Conservation (phyloP, 1,140 invertebrate genomes). For the Pachypsylla venusta region DNA sequence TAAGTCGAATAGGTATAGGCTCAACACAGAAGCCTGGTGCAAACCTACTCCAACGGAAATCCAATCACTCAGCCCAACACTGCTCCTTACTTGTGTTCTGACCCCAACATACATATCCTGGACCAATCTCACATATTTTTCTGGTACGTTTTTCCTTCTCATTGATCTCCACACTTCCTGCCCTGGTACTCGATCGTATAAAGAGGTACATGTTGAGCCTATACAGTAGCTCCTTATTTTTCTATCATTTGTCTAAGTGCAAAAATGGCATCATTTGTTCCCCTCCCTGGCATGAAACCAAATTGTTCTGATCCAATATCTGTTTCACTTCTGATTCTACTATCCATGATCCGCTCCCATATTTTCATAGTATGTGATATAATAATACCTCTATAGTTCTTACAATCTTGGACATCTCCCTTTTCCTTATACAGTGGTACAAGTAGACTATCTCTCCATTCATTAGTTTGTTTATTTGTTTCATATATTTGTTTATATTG, state of each 20-base stretch:
- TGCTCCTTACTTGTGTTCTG: no score
- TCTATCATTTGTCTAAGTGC: neutral
- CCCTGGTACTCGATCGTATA: no score
- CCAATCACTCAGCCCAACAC: no score
- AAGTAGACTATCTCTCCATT: constrained; percentile 13
- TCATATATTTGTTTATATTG: neutral
- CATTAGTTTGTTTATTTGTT: neutral
- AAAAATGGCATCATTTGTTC: neutral
- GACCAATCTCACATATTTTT: no score
- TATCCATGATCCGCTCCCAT: neutral
- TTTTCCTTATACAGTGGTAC: constrained; percentile 11
- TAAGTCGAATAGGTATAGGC: no score
- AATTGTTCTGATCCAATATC: neutral
- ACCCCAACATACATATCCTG: no score
- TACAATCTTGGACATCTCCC: constrained; percentile 11
- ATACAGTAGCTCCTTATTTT: no score
- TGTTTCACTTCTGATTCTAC: neutral
- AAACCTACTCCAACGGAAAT: no score
- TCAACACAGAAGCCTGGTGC: no score
- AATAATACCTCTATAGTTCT: constrained; percentile 11
- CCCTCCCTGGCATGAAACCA: neutral
- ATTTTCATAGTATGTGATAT: constrained; percentile 14
- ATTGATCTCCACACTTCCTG: no score
- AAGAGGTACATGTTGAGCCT: no score
- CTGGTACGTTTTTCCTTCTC: no score